Evolutionary conservation across 2,888 invertebrate genomes (phyloP).

Genomic region (Euproctis similis): DNA sequence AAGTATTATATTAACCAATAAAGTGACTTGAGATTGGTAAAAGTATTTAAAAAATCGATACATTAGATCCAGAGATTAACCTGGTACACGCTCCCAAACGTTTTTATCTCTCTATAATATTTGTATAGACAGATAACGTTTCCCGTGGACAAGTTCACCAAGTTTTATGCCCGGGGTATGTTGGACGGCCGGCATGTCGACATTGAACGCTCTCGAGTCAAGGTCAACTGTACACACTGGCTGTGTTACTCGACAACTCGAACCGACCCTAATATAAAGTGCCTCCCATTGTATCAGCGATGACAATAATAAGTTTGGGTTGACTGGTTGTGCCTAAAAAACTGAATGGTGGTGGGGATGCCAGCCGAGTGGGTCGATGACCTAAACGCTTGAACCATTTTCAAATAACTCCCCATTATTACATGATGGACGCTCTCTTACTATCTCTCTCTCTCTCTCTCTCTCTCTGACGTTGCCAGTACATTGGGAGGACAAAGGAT

Average conservation of each 20-base stretch:
- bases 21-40: too few relatives aligned
- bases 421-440: conserved; percentile 36
- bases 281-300: conserved; percentile 51
- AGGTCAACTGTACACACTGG: conserved; percentile 45
- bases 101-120: too few relatives aligned
- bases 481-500: conserved; percentile 28
- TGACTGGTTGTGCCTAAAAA: conserved; percentile 48
- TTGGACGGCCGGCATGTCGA: conserved; percentile 33
- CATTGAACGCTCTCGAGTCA: conserved; percentile 59
- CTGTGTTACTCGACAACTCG: conserved; percentile 36
- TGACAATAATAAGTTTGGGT: conserved; percentile 57
- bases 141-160: conserved; percentile 6
- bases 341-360: conserved; percentile 37
- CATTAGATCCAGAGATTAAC: too few relatives aligned
- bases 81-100: too few relatives aligned
- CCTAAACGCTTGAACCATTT: conserved; percentile 58
- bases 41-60: too few relatives aligned
- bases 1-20: too few relatives aligned
- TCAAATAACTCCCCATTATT: conserved; percentile 43
- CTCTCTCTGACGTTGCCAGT: conserved; percentile 22
- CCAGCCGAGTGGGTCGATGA: conserved; percentile 52
- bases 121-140: too few relatives aligned
- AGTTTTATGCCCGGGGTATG: conserved; percentile 10
- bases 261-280: conserved; percentile 36
- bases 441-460: too few relatives aligned